Conservation (phyloP, 2,797 vertebrate genomes). For the Sphaeramia orbicularis region DNA sequence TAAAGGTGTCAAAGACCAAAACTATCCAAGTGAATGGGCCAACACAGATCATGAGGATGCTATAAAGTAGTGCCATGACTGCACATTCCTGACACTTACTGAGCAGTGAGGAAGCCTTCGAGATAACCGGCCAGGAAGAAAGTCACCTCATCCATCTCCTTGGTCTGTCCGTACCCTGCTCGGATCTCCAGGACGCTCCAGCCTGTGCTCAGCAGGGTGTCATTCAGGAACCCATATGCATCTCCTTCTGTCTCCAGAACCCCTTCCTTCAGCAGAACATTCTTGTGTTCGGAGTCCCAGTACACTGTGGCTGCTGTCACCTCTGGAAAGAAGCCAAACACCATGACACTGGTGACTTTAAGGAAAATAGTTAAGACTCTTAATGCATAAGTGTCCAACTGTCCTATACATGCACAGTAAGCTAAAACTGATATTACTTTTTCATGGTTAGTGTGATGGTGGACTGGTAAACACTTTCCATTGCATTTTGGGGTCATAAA, state of each 20-base stretch:
- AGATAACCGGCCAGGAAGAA: constrained; percentile 92
- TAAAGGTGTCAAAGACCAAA: constrained; percentile 4
- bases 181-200: constrained; percentile 93
- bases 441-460: background rate
- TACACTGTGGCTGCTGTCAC: constrained; percentile 86
- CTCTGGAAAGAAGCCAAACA: constrained; percentile 43
- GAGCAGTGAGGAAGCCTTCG: constrained; percentile 92
- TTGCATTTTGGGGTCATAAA: background rate
- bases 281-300: constrained; percentile 85
- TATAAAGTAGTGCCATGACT: background rate
- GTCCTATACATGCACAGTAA: background rate
- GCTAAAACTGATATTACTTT: background rate
- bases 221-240: constrained; percentile 91
- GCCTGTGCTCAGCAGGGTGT: constrained; percentile 86
- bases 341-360: background rate
- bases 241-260: constrained; percentile 86
- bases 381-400: too few species aligned
- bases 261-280: constrained; percentile 82
- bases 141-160: constrained; percentile 83
- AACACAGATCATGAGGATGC: background rate
- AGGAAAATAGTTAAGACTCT: background rate
- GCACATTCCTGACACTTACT: constrained; percentile 79
- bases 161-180: constrained; percentile 87
- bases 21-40: background rate
- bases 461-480: background rate